Evolutionary conservation across 2,113 vertebrate species (phyloP), one percentile per base, ranked within the genome.

Genomic region (Morphnarchus princeps): DNA sequence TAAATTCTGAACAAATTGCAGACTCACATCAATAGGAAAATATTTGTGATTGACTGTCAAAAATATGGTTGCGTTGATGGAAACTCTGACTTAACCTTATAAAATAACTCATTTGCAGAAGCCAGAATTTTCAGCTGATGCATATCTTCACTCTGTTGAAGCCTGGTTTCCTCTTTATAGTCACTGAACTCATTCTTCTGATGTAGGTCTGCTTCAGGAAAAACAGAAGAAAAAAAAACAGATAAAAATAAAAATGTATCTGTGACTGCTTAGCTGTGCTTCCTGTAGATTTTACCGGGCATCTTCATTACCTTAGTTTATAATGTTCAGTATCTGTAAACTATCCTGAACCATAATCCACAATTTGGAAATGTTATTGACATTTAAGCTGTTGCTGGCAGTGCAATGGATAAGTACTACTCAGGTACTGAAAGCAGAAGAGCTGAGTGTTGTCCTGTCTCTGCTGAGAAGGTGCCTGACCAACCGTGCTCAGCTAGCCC

Each of bases 21-120:
- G 69, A 42, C n/a, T 59, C 65, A 36, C 91, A 82, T 93, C 89
- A 95, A 61, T 72, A 82, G 93, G 90, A 96, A 97, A 97, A 36
- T 95, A 93, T 96, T 95, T 61, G 31, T 82, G 91, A 95, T 82
- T 93, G 86, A 93, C 73, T 65, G 71, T 89, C 65, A 90, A 82
- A 94, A 96, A 82, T 71, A 84, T 0, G 0, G 31, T 69, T 57
- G 47, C 0, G 1, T 74, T 95, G 34, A 65, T 95, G 93, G 95
- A 96, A 97, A 96, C 28, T 93, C 40, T 96, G 89, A 93, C 93
- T 89, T 87, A 87, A 85, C 7, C 18, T 82, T 47, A 42, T 43
- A 94, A 96, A 95, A 78, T n/a, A 71, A 71, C 28, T 84, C 4
- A 32, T 74, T 92, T 95, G 14, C 69, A 84, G 89, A 95, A 89